These are phyloP conservation scores for Zootermopsis nevadensis DNA, from an alignment of 2,888 invertebrate species.

Conservation along the genomic window DNA sequence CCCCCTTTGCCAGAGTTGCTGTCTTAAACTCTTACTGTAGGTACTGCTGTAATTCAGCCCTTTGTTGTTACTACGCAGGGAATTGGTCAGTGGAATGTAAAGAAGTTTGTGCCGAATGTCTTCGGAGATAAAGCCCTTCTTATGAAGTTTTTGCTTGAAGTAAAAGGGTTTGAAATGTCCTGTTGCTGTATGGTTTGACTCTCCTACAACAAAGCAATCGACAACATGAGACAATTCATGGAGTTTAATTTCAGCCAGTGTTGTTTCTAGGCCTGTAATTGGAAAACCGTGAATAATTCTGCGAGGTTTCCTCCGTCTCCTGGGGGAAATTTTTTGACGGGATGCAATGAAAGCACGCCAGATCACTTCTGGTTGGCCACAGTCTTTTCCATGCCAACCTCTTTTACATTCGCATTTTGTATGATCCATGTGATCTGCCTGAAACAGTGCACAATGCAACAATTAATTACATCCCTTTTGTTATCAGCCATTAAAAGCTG, in stretches of 20 bases:
- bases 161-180: constrained; percentile 58
- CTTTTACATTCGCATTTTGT: constrained; percentile 67
- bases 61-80: constrained; percentile 50
- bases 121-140: constrained; percentile 64
- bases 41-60: constrained; percentile 53
- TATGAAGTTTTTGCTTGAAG: constrained; percentile 63
- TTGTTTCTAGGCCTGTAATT: constrained; percentile 67
- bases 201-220: constrained; percentile 72
- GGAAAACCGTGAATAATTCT: constrained; percentile 70
- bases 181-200: constrained; percentile 59
- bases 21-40: constrained; percentile 53
- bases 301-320: constrained; percentile 64
- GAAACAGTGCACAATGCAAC: neutral
- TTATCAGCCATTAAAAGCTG: no score
- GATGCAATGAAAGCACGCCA: constrained; percentile 73
- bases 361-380: constrained; percentile 74
- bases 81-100: constrained; percentile 61
- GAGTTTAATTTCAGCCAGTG: constrained; percentile 71
- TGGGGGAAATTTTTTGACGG: constrained; percentile 64
- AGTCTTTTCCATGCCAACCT: constrained; percentile 75
- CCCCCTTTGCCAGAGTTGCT: constrained; percentile 63
- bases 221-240: constrained; percentile 71
- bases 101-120: constrained; percentile 67
- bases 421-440: constrained; percentile 53
- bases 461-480: no score